Evolutionary conservation across 1,140 invertebrate genomes (phyloP).

Genomic region (Monomorium pharaonis): DNA sequence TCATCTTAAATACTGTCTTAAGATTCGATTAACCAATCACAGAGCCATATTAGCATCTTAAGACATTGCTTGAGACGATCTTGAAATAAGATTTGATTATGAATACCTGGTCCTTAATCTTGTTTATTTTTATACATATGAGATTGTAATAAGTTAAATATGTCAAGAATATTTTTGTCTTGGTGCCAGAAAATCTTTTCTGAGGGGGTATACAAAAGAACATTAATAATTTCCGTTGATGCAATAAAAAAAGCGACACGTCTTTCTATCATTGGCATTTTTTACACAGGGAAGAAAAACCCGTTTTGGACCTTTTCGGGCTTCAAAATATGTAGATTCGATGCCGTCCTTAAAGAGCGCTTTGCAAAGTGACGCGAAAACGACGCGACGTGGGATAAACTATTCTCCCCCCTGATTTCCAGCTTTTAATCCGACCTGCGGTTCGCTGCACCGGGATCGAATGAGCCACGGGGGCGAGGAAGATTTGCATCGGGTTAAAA

Average conservation of each 20-base stretch:
- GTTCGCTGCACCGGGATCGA: background rate
- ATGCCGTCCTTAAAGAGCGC: background rate
- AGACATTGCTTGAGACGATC: too few species aligned
- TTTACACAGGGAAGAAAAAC: background rate
- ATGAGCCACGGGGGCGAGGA: slow-evolving; percentile 10
- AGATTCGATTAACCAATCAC: too few species aligned
- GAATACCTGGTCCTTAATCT: too few species aligned
- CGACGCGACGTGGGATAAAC: slow-evolving; percentile 35
- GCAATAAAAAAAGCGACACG: background rate
- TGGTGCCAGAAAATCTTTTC: too few species aligned
- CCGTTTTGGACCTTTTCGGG: background rate
- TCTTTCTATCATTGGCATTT: background rate
- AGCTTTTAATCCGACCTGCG: slow-evolving; percentile 32
- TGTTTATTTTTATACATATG: too few species aligned
- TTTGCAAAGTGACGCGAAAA: slow-evolving; percentile 27
- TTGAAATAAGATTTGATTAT: too few species aligned
- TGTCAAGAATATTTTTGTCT: too few species aligned
- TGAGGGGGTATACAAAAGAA: too few species aligned
- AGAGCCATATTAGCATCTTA: too few species aligned
- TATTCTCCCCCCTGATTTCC: slow-evolving; percentile 30
- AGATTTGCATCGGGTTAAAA: slow-evolving; percentile 42
- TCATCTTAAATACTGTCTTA: too few species aligned
- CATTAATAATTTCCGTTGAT: background rate
- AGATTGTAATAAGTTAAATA: too few species aligned
- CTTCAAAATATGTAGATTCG: slow-evolving; percentile 38